These are phyloP conservation scores for Varroa destructor DNA, from an alignment of 1,140 invertebrate species.

Conservation along the genomic window DNA sequence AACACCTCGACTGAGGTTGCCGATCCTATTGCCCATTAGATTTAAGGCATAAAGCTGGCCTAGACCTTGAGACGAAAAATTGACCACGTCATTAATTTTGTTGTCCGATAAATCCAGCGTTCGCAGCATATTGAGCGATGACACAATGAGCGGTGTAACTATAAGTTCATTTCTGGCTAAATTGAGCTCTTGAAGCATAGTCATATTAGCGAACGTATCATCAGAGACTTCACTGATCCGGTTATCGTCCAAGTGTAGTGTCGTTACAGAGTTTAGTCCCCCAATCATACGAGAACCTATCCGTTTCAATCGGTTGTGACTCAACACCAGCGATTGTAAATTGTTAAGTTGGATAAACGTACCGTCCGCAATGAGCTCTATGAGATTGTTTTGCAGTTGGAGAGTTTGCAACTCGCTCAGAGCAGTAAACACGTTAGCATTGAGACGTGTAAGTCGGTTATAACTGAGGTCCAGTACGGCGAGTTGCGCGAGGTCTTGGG, in stretches of 20 bases:
- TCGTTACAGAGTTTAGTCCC: constrained; percentile 59
- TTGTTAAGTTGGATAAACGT: constrained; percentile 69
- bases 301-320: constrained; percentile 60
- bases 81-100: constrained; percentile 56
- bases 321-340: constrained; percentile 61
- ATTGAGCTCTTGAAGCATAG: constrained; percentile 62
- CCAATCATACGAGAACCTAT: constrained; percentile 61
- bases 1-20: constrained; percentile 63
- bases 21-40: constrained; percentile 70
- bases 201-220: constrained; percentile 66
- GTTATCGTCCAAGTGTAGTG: constrained; percentile 66
- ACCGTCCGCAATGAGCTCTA: constrained; percentile 61
- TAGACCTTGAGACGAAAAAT: constrained; percentile 65
- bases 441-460: constrained; percentile 63
- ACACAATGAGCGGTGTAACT: constrained; percentile 56
- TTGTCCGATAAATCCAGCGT: constrained; percentile 69
- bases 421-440: constrained; percentile 64
- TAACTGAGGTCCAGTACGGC: constrained; percentile 69
- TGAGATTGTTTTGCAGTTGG: constrained; percentile 59
- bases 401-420: constrained; percentile 66
- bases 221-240: constrained; percentile 56
- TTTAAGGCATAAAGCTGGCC: constrained; percentile 62
- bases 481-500: constrained; percentile 64
- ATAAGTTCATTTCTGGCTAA: constrained; percentile 63
- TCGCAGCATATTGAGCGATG: constrained; percentile 56